Percentiles rank a stretch among this genome's conserved stretches.
These are phyloP conservation scores for Nerophis lumbriciformis DNA, from an alignment of 2,113 vertebrate species.

Conservation along the genomic window DNA sequence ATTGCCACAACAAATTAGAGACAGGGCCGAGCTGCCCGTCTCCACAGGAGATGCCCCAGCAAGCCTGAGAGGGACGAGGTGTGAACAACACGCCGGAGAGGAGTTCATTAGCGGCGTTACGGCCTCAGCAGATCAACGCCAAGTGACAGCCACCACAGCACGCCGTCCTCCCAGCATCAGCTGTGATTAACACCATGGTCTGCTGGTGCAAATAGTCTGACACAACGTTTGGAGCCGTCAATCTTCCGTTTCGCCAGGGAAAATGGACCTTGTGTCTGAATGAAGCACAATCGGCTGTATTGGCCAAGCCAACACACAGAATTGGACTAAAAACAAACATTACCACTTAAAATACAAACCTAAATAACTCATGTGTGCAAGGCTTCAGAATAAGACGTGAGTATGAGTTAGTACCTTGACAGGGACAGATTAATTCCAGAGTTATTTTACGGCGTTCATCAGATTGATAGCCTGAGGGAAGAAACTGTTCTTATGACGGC, in stretches of 20 bases:
- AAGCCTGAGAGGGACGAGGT: constrained; percentile 50
- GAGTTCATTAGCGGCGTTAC: constrained; percentile 47
- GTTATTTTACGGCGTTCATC: too few relatives aligned
- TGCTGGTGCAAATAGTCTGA: constrained; percentile 24
- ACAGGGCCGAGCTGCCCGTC: constrained; percentile 52
- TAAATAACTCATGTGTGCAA: too few relatives aligned
- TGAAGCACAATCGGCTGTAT: too few relatives aligned
- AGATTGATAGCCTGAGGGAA: too few relatives aligned
- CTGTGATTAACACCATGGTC: constrained; percentile 31
- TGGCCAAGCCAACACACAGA: too few relatives aligned
- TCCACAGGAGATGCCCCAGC: constrained; percentile 46
- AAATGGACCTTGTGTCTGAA: background rate
- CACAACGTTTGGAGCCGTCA: constrained; percentile 39
- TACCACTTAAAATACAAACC: too few relatives aligned
- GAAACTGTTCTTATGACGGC: too few relatives aligned
- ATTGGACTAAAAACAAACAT: too few relatives aligned
- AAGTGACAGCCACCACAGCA: constrained; percentile 34
- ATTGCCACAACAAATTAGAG: constrained; percentile 78
- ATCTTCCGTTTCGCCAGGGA: background rate
- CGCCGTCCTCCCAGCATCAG: constrained; percentile 23
- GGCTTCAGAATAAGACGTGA: too few relatives aligned
- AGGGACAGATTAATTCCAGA: too few relatives aligned
- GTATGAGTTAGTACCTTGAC: too few relatives aligned
- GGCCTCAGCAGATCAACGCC: constrained; percentile 37
- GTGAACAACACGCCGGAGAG: constrained; percentile 65